These are phyloP conservation scores for Hafferia zeledoni DNA, from an alignment of 2,797 vertebrate species.

Conservation along the genomic window DNA sequence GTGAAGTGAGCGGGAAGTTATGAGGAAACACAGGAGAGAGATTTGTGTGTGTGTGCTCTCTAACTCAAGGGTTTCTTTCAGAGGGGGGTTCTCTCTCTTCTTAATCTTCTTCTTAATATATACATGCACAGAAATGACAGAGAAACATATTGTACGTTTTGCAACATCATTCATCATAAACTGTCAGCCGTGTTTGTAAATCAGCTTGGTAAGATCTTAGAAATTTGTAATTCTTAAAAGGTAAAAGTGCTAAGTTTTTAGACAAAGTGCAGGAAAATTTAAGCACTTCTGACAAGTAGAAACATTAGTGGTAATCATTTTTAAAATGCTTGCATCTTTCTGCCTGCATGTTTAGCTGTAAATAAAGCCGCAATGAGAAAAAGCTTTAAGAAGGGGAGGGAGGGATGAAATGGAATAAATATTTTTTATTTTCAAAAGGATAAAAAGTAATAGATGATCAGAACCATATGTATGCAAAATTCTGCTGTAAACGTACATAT, in stretches of 20 bases:
- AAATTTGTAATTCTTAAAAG: constrained; percentile 81
- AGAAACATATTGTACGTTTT: constrained; percentile 78
- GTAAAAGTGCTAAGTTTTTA: constrained; percentile 81
- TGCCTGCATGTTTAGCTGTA: constrained; percentile 79
- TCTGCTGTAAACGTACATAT: constrained; percentile 4
- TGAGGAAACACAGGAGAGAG: constrained; percentile 62
- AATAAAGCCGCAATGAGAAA: constrained; percentile 76
- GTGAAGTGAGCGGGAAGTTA: constrained; percentile 73
- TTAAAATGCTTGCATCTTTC: constrained; percentile 78
- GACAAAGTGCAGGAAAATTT: constrained; percentile 82
- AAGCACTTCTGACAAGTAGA: constrained; percentile 81
- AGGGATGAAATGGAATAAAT: constrained; percentile 69
- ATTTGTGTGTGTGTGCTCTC: constrained; percentile 58
- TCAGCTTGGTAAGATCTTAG: constrained; percentile 77
- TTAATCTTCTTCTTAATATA: constrained; percentile 76
- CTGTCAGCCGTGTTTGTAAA: constrained; percentile 83
- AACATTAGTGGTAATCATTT: constrained; percentile 83
- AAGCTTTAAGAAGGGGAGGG: constrained; percentile 68
- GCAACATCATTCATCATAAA: constrained; percentile 79
- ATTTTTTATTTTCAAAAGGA: constrained; percentile 70
- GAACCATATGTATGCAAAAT: neutral
- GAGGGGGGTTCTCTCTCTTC: constrained; percentile 63
- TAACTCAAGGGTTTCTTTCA: constrained; percentile 72
- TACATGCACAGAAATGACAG: constrained; percentile 71
- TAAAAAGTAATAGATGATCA: constrained; percentile 50